Conservation (phyloP, 2,797 vertebrate genomes). For the Ptychadena robeensis region DNA sequence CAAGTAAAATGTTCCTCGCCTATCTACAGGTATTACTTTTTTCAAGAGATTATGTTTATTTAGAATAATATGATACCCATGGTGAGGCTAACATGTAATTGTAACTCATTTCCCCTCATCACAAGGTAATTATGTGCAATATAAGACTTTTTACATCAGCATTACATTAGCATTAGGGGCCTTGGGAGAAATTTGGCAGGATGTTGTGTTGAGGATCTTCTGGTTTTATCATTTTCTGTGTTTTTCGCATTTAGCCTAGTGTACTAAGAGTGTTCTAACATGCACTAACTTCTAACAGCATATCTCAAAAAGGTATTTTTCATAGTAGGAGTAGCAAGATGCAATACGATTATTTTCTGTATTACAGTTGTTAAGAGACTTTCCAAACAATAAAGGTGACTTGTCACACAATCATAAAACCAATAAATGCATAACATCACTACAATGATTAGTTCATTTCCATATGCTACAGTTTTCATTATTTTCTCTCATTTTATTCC, state of each 20-base stretch:
- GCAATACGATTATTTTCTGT: conserved; percentile 10
- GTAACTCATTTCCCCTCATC: not conserved
- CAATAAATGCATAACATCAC: not conserved
- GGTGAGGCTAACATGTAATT: not conserved
- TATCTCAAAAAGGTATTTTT: conserved; percentile 2
- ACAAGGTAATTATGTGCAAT: not conserved
- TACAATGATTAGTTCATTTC: not conserved
- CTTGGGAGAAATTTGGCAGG: conserved; percentile 26
- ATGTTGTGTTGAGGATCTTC: conserved; percentile 24
- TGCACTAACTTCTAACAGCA: not conserved
- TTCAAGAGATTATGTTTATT: not conserved
- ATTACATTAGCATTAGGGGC: conserved; percentile 4
- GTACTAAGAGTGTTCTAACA: conserved; percentile 10
- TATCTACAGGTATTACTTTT: not conserved
- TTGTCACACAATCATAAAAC: not conserved
- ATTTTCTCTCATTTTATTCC: no score
- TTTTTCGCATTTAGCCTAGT: conserved; percentile 1
- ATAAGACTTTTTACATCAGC: conserved; percentile 3
- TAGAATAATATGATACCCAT: not conserved
- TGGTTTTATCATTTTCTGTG: not conserved
- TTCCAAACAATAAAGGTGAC: not conserved
- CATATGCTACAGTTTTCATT: not conserved
- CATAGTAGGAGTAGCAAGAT: not conserved
- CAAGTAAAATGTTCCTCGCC: not conserved
- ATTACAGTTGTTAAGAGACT: not conserved